These are phyloP conservation scores for Drosophila neocordata DNA, from an alignment of 1,140 invertebrate species.

Conservation along the genomic window DNA sequence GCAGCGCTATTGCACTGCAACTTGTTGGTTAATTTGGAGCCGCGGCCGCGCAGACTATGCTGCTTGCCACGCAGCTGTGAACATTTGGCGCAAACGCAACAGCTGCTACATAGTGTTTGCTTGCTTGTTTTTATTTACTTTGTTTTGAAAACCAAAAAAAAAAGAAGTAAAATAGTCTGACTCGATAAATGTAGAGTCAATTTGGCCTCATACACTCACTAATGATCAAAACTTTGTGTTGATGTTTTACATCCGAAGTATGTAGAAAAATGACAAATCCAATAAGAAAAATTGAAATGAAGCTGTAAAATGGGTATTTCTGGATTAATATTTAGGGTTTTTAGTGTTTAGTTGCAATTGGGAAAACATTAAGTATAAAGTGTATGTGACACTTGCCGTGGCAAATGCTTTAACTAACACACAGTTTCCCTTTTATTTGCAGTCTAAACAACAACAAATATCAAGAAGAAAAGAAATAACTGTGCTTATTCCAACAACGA, in stretches of 20 bases:
- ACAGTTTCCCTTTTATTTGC: conserved; percentile 22
- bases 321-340: no score
- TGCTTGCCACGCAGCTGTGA: conserved; percentile 66
- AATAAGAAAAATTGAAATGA: no score
- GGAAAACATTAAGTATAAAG: neutral
- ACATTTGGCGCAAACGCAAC: conserved; percentile 70
- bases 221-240: no score
- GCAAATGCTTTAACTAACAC: neutral
- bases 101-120: conserved; percentile 22
- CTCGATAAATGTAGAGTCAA: neutral
- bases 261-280: neutral
- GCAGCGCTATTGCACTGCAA: conserved; percentile 7
- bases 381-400: neutral
- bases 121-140: neutral
- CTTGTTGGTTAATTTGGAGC: conserved; percentile 25
- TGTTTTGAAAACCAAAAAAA: neutral
- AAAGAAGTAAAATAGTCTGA: no score
- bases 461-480: conserved; percentile 30
- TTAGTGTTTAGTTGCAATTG: no score
- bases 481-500: conserved; percentile 39
- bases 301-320: no score
- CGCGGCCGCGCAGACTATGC: neutral
- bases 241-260: neutral
- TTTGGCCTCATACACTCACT: no score
- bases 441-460: conserved; percentile 33